These are phyloP conservation scores for Tetraneura akinire DNA, from an alignment of 1,140 invertebrate species.

Conservation along the genomic window DNA sequence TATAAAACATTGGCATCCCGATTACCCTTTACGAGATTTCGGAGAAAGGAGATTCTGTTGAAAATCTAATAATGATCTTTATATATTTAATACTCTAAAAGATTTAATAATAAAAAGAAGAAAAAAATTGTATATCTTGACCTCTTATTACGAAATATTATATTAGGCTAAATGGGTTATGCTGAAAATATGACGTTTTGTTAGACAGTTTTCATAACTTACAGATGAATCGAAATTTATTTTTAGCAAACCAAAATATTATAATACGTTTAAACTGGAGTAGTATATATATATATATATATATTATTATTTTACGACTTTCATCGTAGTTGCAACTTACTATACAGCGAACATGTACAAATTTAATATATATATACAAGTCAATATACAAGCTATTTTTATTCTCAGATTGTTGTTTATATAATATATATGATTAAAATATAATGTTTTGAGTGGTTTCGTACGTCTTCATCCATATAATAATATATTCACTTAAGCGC, in stretches of 20 bases:
- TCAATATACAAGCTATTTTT: conserved; percentile 15
- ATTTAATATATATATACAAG: conserved; percentile 1
- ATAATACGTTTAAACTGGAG: neutral
- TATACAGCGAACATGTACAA: too few relatives aligned
- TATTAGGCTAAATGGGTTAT: too few relatives aligned
- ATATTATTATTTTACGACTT: neutral
- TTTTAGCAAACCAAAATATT: neutral
- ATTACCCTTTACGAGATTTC: too few relatives aligned
- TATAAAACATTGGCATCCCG: too few relatives aligned
- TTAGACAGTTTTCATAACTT: neutral
- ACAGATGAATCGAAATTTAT: neutral
- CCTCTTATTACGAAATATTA: too few relatives aligned
- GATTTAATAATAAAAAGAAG: too few relatives aligned
- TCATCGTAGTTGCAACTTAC: neutral
- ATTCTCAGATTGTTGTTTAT: neutral
- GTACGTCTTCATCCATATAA: neutral
- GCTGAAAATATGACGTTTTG: neutral
- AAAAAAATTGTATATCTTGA: too few relatives aligned
- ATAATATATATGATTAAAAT: neutral
- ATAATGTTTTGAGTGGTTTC: neutral
- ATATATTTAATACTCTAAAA: too few relatives aligned
- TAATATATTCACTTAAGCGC: neutral
- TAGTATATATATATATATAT: neutral
- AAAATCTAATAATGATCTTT: too few relatives aligned
- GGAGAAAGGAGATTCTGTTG: too few relatives aligned